A percentile compares a stretch with the other conserved stretches of the same genome.
Conservation (phyloP, 2,113 vertebrate genomes). For the Mastomys natalensis region DNA sequence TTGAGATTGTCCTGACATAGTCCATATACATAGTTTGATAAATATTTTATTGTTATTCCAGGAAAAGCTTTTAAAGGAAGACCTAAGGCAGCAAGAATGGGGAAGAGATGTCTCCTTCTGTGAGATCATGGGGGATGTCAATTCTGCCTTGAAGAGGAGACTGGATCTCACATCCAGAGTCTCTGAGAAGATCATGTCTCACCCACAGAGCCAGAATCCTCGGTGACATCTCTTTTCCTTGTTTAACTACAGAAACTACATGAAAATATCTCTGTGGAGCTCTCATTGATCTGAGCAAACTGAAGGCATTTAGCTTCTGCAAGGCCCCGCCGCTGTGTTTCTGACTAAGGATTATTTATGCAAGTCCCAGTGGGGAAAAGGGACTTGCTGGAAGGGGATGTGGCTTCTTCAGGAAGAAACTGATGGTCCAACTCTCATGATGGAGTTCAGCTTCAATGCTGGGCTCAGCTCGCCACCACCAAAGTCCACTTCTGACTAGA, state of each 20-base stretch:
- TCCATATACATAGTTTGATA: conserved; percentile 76
- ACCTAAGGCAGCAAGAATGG: conserved; percentile 76
- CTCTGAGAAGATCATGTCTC: not conserved
- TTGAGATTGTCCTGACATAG: conserved; percentile 73
- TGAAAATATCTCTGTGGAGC: conserved; percentile 29
- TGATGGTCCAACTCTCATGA: conserved; percentile 69
- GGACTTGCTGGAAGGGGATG: conserved; percentile 70
- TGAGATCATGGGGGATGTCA: conserved; percentile 69
- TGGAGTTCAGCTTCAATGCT: conserved; percentile 34
- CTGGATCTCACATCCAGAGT: not conserved
- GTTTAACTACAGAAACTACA: conserved; percentile 31
- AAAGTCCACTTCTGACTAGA: conserved; percentile 66
- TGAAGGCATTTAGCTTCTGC: conserved; percentile 57
- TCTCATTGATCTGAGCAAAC: conserved; percentile 54
- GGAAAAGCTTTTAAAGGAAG: conserved; percentile 88
- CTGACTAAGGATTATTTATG: conserved; percentile 73
- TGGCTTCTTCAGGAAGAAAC: conserved; percentile 61
- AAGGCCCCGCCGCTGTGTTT: conserved; percentile 51
- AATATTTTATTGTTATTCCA: conserved; percentile 89
- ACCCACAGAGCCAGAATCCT: not conserved
- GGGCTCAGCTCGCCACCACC: conserved; percentile 22
- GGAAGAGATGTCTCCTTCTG: conserved; percentile 44
- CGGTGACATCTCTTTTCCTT: not conserved
- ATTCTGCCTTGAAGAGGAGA: conserved; percentile 58
- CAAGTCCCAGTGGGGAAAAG: conserved; percentile 70